phyloP scores from a whole-genome alignment of 2,888 invertebrate species.

The Scaptomyza cyrtandrae region DNA sequence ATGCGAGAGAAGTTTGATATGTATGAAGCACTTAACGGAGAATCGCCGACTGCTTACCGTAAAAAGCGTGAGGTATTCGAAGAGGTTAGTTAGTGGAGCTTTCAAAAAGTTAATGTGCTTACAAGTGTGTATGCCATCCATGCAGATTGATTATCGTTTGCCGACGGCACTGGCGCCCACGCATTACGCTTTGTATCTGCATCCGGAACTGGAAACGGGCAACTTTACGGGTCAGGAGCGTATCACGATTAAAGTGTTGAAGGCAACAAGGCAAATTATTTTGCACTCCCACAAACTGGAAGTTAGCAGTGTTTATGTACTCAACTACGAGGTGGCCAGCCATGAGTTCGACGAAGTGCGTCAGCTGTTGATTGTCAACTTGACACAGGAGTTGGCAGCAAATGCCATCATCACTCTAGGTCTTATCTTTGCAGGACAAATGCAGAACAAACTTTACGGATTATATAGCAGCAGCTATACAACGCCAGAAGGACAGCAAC shows the following conservation, averaged over 20 bases:
- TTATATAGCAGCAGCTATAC: constrained; percentile 89
- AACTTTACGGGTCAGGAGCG: constrained; percentile 86
- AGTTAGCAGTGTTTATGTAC: constrained; percentile 72
- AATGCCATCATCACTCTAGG: constrained; percentile 85
- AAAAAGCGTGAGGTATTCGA: constrained; percentile 19
- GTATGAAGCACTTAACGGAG: neutral
- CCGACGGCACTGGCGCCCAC: constrained; percentile 87
- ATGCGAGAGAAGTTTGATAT: constrained; percentile 10
- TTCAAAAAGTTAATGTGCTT: neutral
- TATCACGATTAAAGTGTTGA: constrained; percentile 84
- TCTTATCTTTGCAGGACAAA: constrained; percentile 88
- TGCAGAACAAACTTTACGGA: constrained; percentile 89
- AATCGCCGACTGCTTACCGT: neutral
- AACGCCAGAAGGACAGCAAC: constrained; percentile 81
- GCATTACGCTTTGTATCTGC: constrained; percentile 88
- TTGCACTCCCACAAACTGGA: constrained; percentile 87
- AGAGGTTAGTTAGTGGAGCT: constrained; percentile 30
- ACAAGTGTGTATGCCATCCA: neutral
- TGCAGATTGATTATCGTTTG: constrained; percentile 84
- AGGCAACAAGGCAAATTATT: constrained; percentile 85
- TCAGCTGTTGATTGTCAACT: constrained; percentile 74
- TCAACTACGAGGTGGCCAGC: constrained; percentile 31
- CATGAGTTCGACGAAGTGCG: constrained; percentile 56
- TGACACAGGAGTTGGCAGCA: constrained; percentile 63
- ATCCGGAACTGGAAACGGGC: constrained; percentile 87